Base-by-base conservation (phyloP, 2,113 vertebrate species). In the Camelus bactrianus region DNA sequence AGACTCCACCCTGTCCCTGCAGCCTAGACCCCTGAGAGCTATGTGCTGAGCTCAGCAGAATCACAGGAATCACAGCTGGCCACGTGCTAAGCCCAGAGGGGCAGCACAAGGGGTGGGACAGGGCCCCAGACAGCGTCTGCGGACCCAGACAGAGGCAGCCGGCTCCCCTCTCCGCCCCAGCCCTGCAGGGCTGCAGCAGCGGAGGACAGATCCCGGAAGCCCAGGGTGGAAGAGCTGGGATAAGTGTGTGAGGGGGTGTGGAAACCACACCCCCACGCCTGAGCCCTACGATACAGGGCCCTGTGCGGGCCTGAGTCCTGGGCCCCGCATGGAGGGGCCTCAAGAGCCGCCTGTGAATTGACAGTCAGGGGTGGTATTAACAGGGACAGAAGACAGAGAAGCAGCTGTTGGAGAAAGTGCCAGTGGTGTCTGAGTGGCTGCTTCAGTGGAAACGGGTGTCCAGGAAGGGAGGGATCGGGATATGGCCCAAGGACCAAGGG, bases 81-180 rank as follows among this genome's bases (percentile, higher is more conserved):
- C 54, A 8, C 0, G 0, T 8, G 48, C 30, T 69, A 81, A 26
- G 30, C 42, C 72, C 20, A 13, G 46, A 32, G 24, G 64, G 32
- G 35, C 62, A 50, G 89, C 0, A 0, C 1, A 15, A 1, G 8
- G 35, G 22, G 1, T 13, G 6, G 26, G 62, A 11, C 28, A 9
- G 24, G 84, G 48, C 58, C 56, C 17, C 58, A 28, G 76, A 24
- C 1, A 5, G n/a, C 65, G 86, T 30, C 20, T 12, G 12, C 58
- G 28, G 32, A 13, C 6, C 0, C 30, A 2, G 1, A 50, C 75
- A 52, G 17, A 3, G 80, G 58, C 48, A 11, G 28, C 15, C 35
- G 1, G 2, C 19, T n/a, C n/a, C 3, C 19, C 48, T 11, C 62
- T 56, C 35, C 12, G 4, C 69, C 32, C 75, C 26, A 26, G 77